Evolutionary conservation across 2,113 vertebrate species (phyloP), one percentile per base, ranked within the genome.

Genomic region (Festucalex cinctus): DNA sequence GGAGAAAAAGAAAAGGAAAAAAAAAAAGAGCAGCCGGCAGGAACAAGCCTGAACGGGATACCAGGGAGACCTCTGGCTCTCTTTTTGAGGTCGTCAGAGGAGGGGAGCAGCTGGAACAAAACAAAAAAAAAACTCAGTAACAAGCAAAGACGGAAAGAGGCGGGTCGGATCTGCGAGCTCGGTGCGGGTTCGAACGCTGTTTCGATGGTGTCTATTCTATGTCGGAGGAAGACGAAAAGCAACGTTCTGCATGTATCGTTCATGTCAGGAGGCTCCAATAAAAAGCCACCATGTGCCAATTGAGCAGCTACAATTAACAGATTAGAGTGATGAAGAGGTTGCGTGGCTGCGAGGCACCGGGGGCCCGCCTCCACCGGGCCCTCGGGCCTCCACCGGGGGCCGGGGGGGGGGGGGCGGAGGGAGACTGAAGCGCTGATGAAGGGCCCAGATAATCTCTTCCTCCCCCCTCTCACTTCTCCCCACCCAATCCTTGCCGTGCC

Each of bases 321-420:
- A 94, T 95, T 95, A 95, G 91, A 89, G 91, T 91, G 92, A 93
- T 93, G 92, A 93, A 92, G 90, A 93, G 92, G 91, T 88, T 92
- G 89, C 90, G 86, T 90, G 85, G 87, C 90, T 92, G 87, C 78
- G 8, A 91, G 92, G 91, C 90, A 92, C 9, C 17, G 67, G 77
- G 90, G 85, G n/a, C n/a, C 89, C 86, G 76, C 84, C 85, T 84
- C 88, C 77, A n/a, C 78, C 53, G n/a, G 84, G 72, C 86, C 91
- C 92, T 85, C 79, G 46, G 87, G 92, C 90, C 88, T 85, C 76
- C 79, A 78, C 68, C 83, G 80, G 80, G 83, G 85, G 86, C 81
- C 80, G 78, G 78, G 79, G 82, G 68, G 69, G 71, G 78, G 72
- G 77, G 72, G 60, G 71, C 81, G 80, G n/a, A n/a, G 79, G 83